phyloP scores from a whole-genome alignment of 1,140 invertebrate genomes.

The Andrena cerasifolii region DNA sequence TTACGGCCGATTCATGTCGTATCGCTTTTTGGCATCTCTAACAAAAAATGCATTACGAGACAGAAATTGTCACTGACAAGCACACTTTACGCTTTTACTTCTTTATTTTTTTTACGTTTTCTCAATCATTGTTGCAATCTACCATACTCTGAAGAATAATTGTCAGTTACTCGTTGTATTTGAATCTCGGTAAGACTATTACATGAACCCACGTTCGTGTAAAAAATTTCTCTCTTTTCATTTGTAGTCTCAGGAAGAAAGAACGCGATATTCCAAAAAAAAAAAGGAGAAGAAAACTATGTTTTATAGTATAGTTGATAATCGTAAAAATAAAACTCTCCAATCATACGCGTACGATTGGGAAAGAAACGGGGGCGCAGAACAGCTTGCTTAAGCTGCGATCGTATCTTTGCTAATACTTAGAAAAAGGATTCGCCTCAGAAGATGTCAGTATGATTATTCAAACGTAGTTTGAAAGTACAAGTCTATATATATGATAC shows the following conservation, averaged over 20 bases:
- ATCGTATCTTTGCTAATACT: slow-evolving; percentile 31
- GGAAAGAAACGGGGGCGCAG: not conserved
- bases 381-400: slow-evolving; percentile 8
- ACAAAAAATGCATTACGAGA: slow-evolving; percentile 40
- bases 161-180: slow-evolving; percentile 47
- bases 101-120: slow-evolving; percentile 12
- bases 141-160: slow-evolving; percentile 35
- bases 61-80: slow-evolving; percentile 9
- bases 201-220: slow-evolving; percentile 43
- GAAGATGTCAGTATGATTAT: slow-evolving; percentile 33
- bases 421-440: slow-evolving; percentile 28
- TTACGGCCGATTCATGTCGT: slow-evolving; percentile 14
- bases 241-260: slow-evolving; percentile 1
- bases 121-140: slow-evolving; percentile 16
- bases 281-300: slow-evolving; percentile 4
- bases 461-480: slow-evolving; percentile 45
- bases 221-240: slow-evolving; percentile 17
- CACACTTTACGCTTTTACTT: slow-evolving; percentile 30
- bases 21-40: slow-evolving; percentile 45
- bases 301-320: slow-evolving; percentile 11
- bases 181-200: slow-evolving; percentile 30
- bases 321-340: slow-evolving; percentile 20
- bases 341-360: not conserved
- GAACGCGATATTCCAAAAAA: slow-evolving; percentile 1
- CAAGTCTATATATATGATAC: slow-evolving; percentile 53